phyloP scores from a whole-genome alignment of 2,888 invertebrate species.

The Bellardia bayeri region DNA sequence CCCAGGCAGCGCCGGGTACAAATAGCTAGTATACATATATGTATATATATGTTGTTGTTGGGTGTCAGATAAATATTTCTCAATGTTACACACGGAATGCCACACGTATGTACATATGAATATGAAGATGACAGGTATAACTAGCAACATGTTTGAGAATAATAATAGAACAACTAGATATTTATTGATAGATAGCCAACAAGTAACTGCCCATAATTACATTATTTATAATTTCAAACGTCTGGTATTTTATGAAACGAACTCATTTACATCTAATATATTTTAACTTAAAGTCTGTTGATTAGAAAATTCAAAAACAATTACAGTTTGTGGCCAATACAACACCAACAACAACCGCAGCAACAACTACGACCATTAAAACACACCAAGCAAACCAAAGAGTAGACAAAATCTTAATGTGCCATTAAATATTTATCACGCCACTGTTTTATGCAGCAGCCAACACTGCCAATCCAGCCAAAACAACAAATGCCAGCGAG shows the following conservation, averaged over 20 bases:
- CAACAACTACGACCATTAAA: not conserved
- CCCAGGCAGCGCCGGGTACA: too few species aligned
- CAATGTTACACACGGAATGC: too few species aligned
- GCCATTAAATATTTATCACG: constrained; percentile 72
- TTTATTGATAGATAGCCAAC: too few species aligned
- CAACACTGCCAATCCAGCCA: constrained; percentile 17
- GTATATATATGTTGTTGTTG: too few species aligned
- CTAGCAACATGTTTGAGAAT: too few species aligned
- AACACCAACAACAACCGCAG: not conserved
- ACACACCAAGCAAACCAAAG: constrained; percentile 24
- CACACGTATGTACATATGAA: too few species aligned
- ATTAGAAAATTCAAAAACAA: constrained; percentile 53
- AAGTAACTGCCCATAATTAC: too few species aligned
- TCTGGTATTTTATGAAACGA: not conserved
- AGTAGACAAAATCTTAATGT: constrained; percentile 55
- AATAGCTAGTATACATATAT: too few species aligned
- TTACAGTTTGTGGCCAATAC: constrained; percentile 59
- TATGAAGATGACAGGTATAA: too few species aligned
- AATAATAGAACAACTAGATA: too few species aligned
- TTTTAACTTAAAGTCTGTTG: not conserved
- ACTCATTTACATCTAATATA: too few species aligned
- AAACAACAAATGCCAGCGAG: constrained; percentile 22
- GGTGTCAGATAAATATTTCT: too few species aligned
- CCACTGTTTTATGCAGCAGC: constrained; percentile 60
- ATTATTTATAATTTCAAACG: not conserved